A percentile compares a stretch with the other conserved stretches of the same genome.
Evolutionary conservation across 1,140 invertebrate species (phyloP).

Genomic region (Rhynchophorus ferrugineus): DNA sequence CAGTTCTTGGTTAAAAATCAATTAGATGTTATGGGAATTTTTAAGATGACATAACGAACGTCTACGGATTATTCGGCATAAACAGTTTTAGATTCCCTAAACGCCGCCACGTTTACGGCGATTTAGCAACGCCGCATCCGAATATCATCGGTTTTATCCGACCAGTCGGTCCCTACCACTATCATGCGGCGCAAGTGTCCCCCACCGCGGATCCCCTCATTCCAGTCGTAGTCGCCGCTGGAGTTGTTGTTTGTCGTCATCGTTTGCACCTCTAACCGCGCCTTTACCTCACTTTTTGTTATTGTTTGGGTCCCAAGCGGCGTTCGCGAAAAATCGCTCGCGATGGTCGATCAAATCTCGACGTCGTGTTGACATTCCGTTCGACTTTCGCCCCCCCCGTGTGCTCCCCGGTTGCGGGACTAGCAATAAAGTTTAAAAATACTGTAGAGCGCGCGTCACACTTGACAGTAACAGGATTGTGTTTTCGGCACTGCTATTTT

Average conservation of each 20-base stretch:
- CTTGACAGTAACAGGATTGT: slow-evolving; percentile 10
- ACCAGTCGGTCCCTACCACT: slow-evolving; percentile 7
- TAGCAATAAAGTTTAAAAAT: slow-evolving; percentile 15
- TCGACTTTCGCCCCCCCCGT: no score
- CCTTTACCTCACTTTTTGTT: slow-evolving; percentile 15
- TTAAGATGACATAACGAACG: no score
- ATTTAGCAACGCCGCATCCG: not conserved
- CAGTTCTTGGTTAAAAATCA: no score
- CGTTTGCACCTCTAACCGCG: slow-evolving; percentile 6
- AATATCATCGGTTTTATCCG: slow-evolving; percentile 10
- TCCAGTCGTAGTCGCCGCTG: slow-evolving; percentile 1
- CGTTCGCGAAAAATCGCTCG: not conserved
- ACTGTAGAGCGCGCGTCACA: slow-evolving; percentile 8
- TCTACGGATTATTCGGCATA: no score
- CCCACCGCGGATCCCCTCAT: slow-evolving; percentile 5
- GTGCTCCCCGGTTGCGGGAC: no score
- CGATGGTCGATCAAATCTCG: no score
- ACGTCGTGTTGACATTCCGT: no score
- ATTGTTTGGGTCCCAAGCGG: slow-evolving; percentile 3
- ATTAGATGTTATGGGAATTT: no score
- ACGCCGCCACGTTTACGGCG: not conserved
- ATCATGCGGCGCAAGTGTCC: not conserved
- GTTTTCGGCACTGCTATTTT: slow-evolving; percentile 15
- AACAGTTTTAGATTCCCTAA: not conserved
- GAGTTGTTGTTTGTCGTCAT: not conserved